Base-by-base conservation (phyloP, 2,113 vertebrate species). In the Clupea harengus region DNA sequence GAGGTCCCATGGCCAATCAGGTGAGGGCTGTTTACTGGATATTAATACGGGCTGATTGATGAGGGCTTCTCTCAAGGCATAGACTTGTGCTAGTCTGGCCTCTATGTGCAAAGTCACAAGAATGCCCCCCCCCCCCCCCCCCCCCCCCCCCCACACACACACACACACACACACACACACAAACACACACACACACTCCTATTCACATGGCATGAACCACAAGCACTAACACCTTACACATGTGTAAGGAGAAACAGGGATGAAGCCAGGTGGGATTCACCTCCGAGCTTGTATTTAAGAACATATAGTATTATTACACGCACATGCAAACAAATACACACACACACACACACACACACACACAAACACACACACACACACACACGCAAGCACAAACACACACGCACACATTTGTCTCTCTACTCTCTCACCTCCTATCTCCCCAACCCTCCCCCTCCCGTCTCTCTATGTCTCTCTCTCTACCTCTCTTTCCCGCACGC, bases 21-120 rank as follows among this genome's bases (percentile, higher is more conserved):
- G 45, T n/a, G 10, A 39, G 82, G 57, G 54, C 45, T 84, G 25
- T 64, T 85, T 82, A 81, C 81, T 82, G 82, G 80, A 87, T 57
- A 83, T 81, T 86, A 89, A 89, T 84, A 81, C 20, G 54, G 4
- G n/a, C 49, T 87, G 86, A 89, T 64, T 90, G 86, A 87, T 86
- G 83, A 67, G 32, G 54, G 25, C 28, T 11, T 13, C 72, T 78
- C 72, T 39, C 72, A 32, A 1, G 5, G 72, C 28, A 78, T 44
- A 28, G 25, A 32, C 11, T 32, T 1, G 28, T 3, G 11, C 54
- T 60, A 60, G 54, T 20, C 54, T 60, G 54, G 54, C 20, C 54
- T 22, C 54, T 1, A 22, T 60, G 54, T 22, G 54, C 54, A 60
- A 6, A 60, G 18, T 60, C 20, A 22, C 54, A 60, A 20, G 18